Evolutionary conservation across 1,140 invertebrate genomes (phyloP), one percentile per base, ranked within the genome.

Genomic region (Papilio xuthus): DNA sequence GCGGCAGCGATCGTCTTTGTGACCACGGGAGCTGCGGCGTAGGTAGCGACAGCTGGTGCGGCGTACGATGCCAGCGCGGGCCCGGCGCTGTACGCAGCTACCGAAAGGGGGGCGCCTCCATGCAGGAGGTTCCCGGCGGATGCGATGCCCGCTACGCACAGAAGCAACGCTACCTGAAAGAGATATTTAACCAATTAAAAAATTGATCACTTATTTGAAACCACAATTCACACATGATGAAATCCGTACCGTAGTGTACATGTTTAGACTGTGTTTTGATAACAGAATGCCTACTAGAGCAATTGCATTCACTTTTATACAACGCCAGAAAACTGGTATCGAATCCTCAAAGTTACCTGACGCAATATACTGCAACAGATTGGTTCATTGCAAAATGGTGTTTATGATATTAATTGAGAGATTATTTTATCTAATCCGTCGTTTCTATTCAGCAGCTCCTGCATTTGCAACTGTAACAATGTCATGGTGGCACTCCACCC

Each of bases 231-330:
- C 71, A 13, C 8, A 47, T 47, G 20, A 26, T 18, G 41, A 73
- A 73, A 73, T 78, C 26, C 79, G 63, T 82, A 86, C 85, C 85
- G 85, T 86, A 28, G 85, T 84, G 80, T 85, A 86, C 85, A 86
- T 86, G 85, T 84, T 84, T 79, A 80, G 42, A 47, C 77, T 78
- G 63, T 80, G 78, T 69, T 77, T 81, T 76, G 50, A 80, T 82
- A 80, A 80, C 80, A 82, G 76, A 82, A 73, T 83, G 82, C 79
- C 78, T 84, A 50, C 79, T 74, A 83, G 83, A 82, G 47, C 81
- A 82, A 78, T 73, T 56, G 80, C 80, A 75, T 81, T 85, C 84
- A 84, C 84, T 86, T 85, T 82, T 86, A 86, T 86, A 86, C 84
- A 72, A 80, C 60, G 80, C 80, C 76, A 72, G 81, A 75, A 71